phyloP scores from a whole-genome alignment of 1,140 invertebrate genomes.

The Drosophila setifemur region DNA sequence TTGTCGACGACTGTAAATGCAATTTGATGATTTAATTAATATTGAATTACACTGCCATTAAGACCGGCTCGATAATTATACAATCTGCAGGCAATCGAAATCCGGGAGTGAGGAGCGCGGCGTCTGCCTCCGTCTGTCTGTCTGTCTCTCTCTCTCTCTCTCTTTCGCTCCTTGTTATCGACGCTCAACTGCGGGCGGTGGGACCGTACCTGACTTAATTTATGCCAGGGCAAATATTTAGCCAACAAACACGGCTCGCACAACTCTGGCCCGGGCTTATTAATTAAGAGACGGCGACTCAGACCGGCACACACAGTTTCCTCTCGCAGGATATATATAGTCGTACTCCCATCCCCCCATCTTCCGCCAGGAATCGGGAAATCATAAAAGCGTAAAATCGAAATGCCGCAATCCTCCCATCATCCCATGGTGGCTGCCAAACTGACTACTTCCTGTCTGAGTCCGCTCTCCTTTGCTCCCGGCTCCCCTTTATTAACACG shows the following conservation, averaged over 20 bases:
- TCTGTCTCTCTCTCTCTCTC: neutral
- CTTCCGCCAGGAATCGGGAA: slow-evolving; percentile 57
- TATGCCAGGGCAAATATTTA: slow-evolving; percentile 76
- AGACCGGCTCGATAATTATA: slow-evolving; percentile 55
- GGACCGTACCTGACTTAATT: slow-evolving; percentile 72
- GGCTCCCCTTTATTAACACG: slow-evolving; percentile 69
- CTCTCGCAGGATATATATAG: too few species aligned
- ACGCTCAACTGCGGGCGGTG: slow-evolving; percentile 15
- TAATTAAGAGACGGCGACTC: slow-evolving; percentile 62
- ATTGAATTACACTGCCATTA: slow-evolving; percentile 68
- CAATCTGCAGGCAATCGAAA: slow-evolving; percentile 61
- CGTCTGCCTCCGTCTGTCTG: neutral
- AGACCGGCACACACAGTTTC: slow-evolving; percentile 5
- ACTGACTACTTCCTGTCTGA: slow-evolving; percentile 54
- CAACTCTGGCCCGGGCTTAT: slow-evolving; percentile 54
- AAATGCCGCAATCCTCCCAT: too few species aligned
- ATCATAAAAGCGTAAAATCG: slow-evolving; percentile 80
- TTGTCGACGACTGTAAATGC: slow-evolving; percentile 58
- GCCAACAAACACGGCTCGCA: slow-evolving; percentile 52
- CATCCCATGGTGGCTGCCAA: slow-evolving; percentile 70
- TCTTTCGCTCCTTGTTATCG: slow-evolving; percentile 15
- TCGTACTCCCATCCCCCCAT: neutral
- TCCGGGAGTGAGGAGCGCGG: slow-evolving; percentile 12
- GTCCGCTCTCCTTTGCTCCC: neutral
- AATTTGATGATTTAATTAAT: slow-evolving; percentile 80